Evolutionary conservation across 2,113 vertebrate genomes (phyloP).

Genomic region (Anseranas semipalmata): DNA sequence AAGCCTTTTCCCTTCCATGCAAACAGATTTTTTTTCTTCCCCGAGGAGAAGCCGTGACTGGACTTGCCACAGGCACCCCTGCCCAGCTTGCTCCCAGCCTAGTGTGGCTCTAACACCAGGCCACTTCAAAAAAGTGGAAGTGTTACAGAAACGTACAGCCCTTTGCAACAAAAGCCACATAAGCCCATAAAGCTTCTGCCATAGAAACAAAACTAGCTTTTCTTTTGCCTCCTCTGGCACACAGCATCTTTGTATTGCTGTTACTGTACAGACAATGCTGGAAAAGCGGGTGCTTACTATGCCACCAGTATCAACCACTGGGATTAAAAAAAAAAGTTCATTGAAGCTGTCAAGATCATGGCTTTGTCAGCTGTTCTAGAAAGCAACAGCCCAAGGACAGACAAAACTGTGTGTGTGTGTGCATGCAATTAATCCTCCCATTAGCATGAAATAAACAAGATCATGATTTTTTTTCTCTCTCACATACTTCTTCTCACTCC

Average conservation of each 20-base stretch:
- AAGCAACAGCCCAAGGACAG: background rate
- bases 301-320: background rate
- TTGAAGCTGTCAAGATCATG: too few relatives aligned
- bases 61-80: background rate
- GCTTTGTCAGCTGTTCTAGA: background rate
- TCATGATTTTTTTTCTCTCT: background rate
- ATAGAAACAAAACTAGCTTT: background rate
- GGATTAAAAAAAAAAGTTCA: background rate
- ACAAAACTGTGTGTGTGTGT: background rate
- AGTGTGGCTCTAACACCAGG: background rate
- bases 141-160: background rate
- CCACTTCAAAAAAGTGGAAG: background rate
- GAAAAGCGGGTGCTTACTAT: background rate
- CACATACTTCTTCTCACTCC: background rate
- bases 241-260: background rate
- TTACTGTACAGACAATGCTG: background rate
- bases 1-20: background rate
- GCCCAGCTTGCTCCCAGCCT: background rate
- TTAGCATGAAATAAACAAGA: background rate
- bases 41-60: accelerated
- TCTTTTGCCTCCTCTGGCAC: background rate
- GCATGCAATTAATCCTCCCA: background rate
- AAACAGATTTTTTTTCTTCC: background rate
- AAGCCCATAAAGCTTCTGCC: background rate
- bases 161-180: background rate